These are phyloP conservation scores for Eulemur macaco DNA, from an alignment of 2,113 vertebrate species.

Conservation along the genomic window DNA sequence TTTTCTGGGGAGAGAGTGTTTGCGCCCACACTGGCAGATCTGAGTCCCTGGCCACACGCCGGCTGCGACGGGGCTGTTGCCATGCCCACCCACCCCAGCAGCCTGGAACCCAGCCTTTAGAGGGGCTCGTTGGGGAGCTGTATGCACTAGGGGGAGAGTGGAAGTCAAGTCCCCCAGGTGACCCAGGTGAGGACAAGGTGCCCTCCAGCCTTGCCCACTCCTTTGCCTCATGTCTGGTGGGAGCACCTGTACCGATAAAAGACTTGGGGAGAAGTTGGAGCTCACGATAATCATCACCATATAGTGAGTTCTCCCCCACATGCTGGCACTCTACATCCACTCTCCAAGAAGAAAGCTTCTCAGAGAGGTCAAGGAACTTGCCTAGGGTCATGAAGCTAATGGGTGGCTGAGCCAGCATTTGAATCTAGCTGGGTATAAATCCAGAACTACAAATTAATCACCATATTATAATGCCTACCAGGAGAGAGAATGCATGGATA, in stretches of 20 bases:
- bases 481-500: background rate
- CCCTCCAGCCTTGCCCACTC: background rate
- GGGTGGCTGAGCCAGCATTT: background rate
- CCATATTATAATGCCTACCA: too few species aligned
- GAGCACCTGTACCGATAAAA: background rate
- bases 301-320: rapidly evolving
- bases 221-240: rapidly evolving
- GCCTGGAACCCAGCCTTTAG: constrained; percentile 32
- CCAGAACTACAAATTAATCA: background rate
- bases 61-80: constrained; percentile 55
- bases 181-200: background rate
- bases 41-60: constrained; percentile 50
- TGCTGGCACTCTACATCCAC: too few species aligned
- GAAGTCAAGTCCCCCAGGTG: background rate
- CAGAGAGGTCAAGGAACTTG: background rate
- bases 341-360: background rate
- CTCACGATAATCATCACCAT: rapidly evolving
- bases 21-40: constrained; percentile 70
- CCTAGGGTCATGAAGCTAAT: background rate
- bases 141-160: background rate
- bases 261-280: background rate
- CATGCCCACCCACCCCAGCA: constrained; percentile 65
- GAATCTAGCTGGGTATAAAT: rapidly evolving
- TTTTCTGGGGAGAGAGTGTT: constrained; percentile 70
- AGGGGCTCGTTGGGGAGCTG: background rate